These are phyloP conservation scores for Gymnopithys bicolor DNA, from an alignment of 2,797 vertebrate genomes.

Conservation along the genomic window DNA sequence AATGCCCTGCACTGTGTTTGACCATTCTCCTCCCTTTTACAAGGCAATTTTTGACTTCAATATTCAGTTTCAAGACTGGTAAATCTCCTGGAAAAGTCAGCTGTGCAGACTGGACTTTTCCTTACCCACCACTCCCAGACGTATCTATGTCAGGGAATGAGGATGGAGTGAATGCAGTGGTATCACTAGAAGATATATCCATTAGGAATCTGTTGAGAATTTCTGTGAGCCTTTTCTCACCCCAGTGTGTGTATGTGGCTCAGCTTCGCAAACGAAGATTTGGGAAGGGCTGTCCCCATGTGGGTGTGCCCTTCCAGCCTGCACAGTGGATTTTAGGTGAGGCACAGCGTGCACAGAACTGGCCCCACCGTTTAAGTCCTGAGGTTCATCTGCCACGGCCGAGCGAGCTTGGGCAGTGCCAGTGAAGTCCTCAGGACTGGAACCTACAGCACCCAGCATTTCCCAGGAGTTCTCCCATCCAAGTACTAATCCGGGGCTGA, in stretches of 20 bases:
- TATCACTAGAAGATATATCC: background rate
- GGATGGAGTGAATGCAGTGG: background rate
- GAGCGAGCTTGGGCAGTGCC: too few relatives aligned
- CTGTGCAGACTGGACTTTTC: background rate
- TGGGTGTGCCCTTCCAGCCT: too few relatives aligned
- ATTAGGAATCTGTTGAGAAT: background rate
- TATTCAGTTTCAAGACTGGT: background rate
- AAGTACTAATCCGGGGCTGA: too few relatives aligned
- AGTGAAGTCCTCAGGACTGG: too few relatives aligned
- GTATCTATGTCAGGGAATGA: background rate
- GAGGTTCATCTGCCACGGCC: too few relatives aligned
- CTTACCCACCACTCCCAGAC: background rate
- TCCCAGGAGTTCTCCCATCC: too few relatives aligned
- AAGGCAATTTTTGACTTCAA: background rate
- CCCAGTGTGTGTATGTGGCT: background rate
- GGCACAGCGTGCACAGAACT: too few relatives aligned
- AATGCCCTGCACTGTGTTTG: background rate
- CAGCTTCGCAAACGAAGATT: too few relatives aligned
- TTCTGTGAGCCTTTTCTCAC: background rate
- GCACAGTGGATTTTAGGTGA: too few relatives aligned
- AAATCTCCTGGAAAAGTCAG: slow-evolving; percentile 7
- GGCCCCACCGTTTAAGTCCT: too few relatives aligned
- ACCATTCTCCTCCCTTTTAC: background rate
- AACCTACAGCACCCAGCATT: too few relatives aligned
- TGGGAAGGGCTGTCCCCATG: too few relatives aligned